Evolutionary conservation across 2,888 invertebrate species (phyloP).

Genomic region (Nezara viridula): DNA sequence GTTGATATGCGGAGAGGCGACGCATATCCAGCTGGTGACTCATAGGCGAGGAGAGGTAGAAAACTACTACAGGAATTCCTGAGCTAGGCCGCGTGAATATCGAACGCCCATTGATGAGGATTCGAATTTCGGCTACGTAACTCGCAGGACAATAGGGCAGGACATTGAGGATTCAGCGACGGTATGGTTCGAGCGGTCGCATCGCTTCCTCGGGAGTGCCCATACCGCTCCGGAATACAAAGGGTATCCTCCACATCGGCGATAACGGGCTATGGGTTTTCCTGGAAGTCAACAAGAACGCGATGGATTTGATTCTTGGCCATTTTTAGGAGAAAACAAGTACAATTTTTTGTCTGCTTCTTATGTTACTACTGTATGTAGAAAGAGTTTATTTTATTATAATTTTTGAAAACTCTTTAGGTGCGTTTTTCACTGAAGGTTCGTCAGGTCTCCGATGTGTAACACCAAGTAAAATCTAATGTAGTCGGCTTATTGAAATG

Average conservation of each 20-base stretch:
- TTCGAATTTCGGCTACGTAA: constrained; percentile 33
- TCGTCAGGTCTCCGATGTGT: too few relatives aligned
- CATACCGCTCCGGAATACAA: not conserved
- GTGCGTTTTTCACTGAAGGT: too few relatives aligned
- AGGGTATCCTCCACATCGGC: not conserved
- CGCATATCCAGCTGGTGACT: not conserved
- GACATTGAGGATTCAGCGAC: not conserved
- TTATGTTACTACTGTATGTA: too few relatives aligned
- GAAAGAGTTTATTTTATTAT: too few relatives aligned
- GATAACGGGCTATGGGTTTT: not conserved
- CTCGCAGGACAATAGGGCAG: not conserved
- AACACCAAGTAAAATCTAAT: too few relatives aligned
- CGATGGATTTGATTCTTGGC: too few relatives aligned
- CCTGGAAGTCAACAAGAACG: not conserved
- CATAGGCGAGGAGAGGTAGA: not conserved
- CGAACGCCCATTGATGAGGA: constrained; percentile 22
- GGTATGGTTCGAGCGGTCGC: not conserved
- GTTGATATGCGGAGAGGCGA: not conserved
- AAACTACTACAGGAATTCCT: constrained; percentile 18
- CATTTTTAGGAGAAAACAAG: too few relatives aligned
- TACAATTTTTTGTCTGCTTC: too few relatives aligned
- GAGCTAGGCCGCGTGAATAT: not conserved
- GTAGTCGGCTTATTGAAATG: too few relatives aligned
- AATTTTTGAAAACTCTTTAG: too few relatives aligned
- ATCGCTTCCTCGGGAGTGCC: constrained; percentile 9